Conservation (phyloP, 2,797 vertebrate genomes). For the Rhinichthys osculus region DNA sequence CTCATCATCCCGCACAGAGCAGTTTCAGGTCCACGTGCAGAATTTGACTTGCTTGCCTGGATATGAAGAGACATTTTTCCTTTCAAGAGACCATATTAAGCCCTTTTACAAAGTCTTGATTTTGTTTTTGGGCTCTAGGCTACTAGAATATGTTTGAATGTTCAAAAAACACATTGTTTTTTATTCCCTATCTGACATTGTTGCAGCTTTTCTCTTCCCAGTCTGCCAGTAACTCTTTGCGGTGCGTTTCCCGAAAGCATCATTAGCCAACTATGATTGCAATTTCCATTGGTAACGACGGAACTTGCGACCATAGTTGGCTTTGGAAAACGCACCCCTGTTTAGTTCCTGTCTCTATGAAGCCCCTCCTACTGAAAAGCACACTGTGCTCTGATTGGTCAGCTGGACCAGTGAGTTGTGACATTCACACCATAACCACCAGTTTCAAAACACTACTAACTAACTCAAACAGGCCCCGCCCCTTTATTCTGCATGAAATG, state of each 20-base stretch:
- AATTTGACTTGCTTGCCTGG: slow-evolving; percentile 90
- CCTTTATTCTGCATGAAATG: not conserved
- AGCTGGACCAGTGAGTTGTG: not conserved
- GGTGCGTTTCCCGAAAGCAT: too few species aligned
- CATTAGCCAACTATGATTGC: too few species aligned
- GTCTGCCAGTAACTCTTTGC: not conserved
- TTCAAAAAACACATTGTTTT: not conserved
- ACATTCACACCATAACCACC: not conserved
- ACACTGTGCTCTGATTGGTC: not conserved
- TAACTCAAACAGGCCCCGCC: not conserved
- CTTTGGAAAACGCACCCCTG: not conserved
- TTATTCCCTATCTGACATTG: not conserved
- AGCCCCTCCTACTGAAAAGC: not conserved
- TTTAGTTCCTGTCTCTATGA: not conserved
- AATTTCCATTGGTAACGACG: too few species aligned
- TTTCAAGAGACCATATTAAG: not conserved
- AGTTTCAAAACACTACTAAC: not conserved
- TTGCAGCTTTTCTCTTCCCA: not conserved
- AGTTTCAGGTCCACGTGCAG: slow-evolving; percentile 93
- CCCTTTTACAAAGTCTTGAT: not conserved
- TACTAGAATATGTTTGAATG: not conserved
- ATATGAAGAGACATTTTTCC: slow-evolving; percentile 8
- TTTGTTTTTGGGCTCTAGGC: not conserved
- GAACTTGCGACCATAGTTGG: too few species aligned
- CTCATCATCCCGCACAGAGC: slow-evolving; percentile 96